Evolutionary conservation across 2,888 invertebrate species (phyloP), one percentile per base, ranked within the genome.

Genomic region (Perizoma flavofasciatum): DNA sequence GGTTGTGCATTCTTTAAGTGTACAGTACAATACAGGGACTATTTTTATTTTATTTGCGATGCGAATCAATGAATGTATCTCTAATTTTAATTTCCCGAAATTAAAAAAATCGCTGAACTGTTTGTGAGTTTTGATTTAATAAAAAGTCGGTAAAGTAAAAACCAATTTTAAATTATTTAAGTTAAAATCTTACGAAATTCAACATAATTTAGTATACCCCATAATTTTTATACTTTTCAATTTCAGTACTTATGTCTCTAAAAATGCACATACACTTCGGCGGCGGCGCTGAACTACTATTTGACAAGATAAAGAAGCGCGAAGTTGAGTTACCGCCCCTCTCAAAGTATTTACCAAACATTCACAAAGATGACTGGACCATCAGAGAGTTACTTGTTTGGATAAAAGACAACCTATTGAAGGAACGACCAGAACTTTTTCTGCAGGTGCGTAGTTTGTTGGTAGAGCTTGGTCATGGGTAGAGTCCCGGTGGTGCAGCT

Each of bases 261-360:
- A 83, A 79, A 65, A 55, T 89, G 49, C 75, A 73, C 56, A 61
- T 89, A 34, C 81, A 81, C 77, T 94, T 84, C 74, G 96, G 97
- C 45, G 98, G 98, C 9, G 98, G 98, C 2, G 97, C 98, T 0
- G 98, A 98, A 81, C 83, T 97, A n/a, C 85, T 98, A 0, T 97
- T 98, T 82, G 96, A 96, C 67, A 97, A 96, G 74, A 93, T 95
- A 53, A 97, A 97, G 78, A 93, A 93, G 55, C 94, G 96, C 50
- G 91, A 95, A 59, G 83, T 97, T 0, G 85, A 90, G 34, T 83
- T 97, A 68, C 95, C 96, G 59, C 83, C 89, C 0, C 80, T 87
- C 22, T 86, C 87, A 54, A 93, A 94, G 51, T 86, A 78, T 52
- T 73, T 82, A 9, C 84, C 87, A 1, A 81, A 85, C 5, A 52